Percentiles rank a stretch among this genome's conserved stretches.
These are phyloP conservation scores for Euleptes europaea DNA, from an alignment of 2,113 vertebrate genomes.

Conservation along the genomic window DNA sequence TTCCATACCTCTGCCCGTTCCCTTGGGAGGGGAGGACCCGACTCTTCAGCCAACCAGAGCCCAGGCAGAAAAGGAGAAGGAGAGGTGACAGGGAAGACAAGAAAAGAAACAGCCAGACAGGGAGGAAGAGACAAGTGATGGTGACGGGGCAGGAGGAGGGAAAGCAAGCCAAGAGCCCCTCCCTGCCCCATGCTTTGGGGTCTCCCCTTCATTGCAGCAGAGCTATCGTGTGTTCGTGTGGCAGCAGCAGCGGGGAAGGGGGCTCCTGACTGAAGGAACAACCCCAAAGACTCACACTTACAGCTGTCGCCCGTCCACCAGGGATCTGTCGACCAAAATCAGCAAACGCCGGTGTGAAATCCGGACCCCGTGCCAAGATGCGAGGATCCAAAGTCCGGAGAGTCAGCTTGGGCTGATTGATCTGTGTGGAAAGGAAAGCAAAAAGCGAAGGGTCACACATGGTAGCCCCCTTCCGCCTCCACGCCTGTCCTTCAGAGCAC, in stretches of 20 bases:
- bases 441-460: neutral
- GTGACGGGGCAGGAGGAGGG: neutral
- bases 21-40: neutral
- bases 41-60: neutral
- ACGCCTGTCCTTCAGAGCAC: too few relatives aligned
- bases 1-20: neutral
- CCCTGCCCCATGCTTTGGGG: accelerated
- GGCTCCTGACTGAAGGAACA: neutral
- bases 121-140: neutral
- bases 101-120: neutral
- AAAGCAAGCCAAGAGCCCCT: too few relatives aligned
- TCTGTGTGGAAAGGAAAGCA: conserved; percentile 74
- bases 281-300: conserved; percentile 78
- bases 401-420: conserved; percentile 91
- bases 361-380: conserved; percentile 90
- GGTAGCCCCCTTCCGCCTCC: neutral
- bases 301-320: conserved; percentile 85
- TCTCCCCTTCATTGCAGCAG: neutral
- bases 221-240: neutral
- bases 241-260: too few relatives aligned
- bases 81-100: neutral
- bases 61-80: neutral
- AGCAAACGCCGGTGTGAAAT: conserved; percentile 97
- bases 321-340: conserved; percentile 91
- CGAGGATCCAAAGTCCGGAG: conserved; percentile 86